Percentiles rank a stretch among this genome's conserved stretches.
These are phyloP conservation scores for Lepidurus apus DNA, from an alignment of 1,140 invertebrate genomes.

Conservation along the genomic window DNA sequence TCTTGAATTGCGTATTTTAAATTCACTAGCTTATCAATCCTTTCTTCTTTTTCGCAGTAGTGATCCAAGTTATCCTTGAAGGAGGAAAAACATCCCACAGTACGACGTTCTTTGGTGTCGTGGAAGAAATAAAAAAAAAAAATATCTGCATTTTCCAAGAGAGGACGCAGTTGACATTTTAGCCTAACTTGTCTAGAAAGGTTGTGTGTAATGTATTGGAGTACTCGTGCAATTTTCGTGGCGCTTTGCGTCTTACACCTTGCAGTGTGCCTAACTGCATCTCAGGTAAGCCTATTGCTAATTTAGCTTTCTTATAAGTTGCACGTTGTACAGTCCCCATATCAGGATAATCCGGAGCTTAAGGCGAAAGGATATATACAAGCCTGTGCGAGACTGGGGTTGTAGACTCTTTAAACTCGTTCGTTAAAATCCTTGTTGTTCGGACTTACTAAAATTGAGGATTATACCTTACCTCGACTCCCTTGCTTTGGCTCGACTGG, in stretches of 20 bases:
- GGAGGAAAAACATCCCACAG: neutral
- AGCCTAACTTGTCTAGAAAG: neutral
- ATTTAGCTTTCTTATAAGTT: neutral
- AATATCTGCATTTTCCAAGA: too few relatives aligned
- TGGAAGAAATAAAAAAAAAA: too few relatives aligned
- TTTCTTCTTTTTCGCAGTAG: neutral
- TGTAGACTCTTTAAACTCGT: neutral
- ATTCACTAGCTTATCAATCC: neutral
- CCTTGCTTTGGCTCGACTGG: neutral
- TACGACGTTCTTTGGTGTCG: too few relatives aligned
- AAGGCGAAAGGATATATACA: too few relatives aligned
- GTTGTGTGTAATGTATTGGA: constrained; percentile 9
- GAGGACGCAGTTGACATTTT: too few relatives aligned
- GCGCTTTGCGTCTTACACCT: neutral
- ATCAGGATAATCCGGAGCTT: neutral
- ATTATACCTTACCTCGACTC: neutral
- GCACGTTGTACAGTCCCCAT: neutral
- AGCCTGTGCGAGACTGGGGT: too few relatives aligned
- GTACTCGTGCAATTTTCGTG: constrained; percentile 5
- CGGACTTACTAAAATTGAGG: neutral
- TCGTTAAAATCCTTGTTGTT: neutral
- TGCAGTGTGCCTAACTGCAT: neutral
- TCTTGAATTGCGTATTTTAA: neutral
- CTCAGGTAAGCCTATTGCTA: neutral
- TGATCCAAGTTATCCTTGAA: neutral